phyloP scores from a whole-genome alignment of 1,140 invertebrate genomes.

The Drosophila bipectinata region DNA sequence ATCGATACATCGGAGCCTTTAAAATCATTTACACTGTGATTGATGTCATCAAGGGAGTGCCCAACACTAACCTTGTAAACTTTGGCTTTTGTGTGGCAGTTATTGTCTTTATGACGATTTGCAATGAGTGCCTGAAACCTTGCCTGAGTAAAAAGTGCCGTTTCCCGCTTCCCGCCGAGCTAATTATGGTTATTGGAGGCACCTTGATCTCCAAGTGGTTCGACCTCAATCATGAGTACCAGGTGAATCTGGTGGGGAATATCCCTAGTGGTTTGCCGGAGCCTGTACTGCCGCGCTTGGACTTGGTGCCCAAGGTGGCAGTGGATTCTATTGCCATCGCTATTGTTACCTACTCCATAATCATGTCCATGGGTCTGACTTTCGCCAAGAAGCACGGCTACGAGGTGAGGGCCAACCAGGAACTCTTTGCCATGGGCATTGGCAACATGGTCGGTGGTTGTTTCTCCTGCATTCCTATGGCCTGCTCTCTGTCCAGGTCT shows the following conservation, averaged over 20 bases:
- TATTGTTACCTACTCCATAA: constrained; percentile 95
- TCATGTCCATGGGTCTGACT: constrained; percentile 96
- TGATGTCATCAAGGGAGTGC: constrained; percentile 87
- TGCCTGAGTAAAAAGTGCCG: constrained; percentile 88
- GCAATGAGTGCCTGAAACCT: constrained; percentile 93
- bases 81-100: constrained; percentile 89
- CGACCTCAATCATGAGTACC: constrained; percentile 64
- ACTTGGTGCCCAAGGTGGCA: constrained; percentile 84
- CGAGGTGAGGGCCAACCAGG: constrained; percentile 95
- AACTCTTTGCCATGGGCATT: constrained; percentile 90
- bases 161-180: constrained; percentile 94
- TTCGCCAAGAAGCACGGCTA: constrained; percentile 95
- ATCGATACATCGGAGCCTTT: constrained; percentile 88
- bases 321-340: constrained; percentile 89
- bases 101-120: constrained; percentile 89
- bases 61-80: constrained; percentile 87
- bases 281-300: constrained; percentile 84
- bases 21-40: constrained; percentile 89
- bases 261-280: constrained; percentile 89
- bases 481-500: constrained; percentile 92
- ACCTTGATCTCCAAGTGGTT: constrained; percentile 88
- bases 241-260: constrained; percentile 86
- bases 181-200: constrained; percentile 91
- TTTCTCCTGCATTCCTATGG: constrained; percentile 93
- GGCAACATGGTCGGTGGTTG: constrained; percentile 93